Percentiles rank a stretch among this genome's conserved stretches.
Conservation (phyloP, 92 coral and sea anemone species). For the Blastomussa wellsi region DNA sequence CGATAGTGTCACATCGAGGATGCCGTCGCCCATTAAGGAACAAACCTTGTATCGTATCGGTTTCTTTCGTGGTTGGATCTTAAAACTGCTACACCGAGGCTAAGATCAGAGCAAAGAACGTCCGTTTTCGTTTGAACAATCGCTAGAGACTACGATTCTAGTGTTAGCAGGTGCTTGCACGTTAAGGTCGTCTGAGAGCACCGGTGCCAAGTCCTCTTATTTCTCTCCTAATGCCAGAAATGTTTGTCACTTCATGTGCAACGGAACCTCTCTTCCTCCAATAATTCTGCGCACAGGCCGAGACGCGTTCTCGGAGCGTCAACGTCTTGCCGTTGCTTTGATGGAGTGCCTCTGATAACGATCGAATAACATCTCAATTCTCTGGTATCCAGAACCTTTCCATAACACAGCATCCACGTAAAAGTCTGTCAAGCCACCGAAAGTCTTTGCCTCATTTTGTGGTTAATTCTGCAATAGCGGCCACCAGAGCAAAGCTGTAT, state of each 20-base stretch:
- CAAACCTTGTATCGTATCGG: constrained; percentile 30
- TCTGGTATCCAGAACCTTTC: background rate
- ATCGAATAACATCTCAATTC: constrained; percentile 5
- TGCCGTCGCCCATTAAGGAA: background rate
- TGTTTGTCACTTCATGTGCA: background rate
- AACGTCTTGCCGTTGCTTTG: constrained; percentile 9
- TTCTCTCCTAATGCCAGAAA: constrained; percentile 34
- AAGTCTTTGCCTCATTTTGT: background rate
- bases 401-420: background rate
- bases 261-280: too few relatives aligned
- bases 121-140: too few relatives aligned
- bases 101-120: constrained; percentile 11
- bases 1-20: too few relatives aligned
- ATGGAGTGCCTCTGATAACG: constrained; percentile 7
- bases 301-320: background rate
- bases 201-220: constrained; percentile 33
- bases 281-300: background rate
- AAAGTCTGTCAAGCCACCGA: background rate
- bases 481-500: background rate
- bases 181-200: constrained; percentile 35
- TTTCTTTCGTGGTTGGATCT: constrained; percentile 44
- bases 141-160: too few relatives aligned
- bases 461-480: background rate
- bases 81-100: constrained; percentile 15
- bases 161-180: constrained; percentile 23